phyloP scores from a whole-genome alignment of 2,888 invertebrate species.

The Coecobrya sp. region DNA sequence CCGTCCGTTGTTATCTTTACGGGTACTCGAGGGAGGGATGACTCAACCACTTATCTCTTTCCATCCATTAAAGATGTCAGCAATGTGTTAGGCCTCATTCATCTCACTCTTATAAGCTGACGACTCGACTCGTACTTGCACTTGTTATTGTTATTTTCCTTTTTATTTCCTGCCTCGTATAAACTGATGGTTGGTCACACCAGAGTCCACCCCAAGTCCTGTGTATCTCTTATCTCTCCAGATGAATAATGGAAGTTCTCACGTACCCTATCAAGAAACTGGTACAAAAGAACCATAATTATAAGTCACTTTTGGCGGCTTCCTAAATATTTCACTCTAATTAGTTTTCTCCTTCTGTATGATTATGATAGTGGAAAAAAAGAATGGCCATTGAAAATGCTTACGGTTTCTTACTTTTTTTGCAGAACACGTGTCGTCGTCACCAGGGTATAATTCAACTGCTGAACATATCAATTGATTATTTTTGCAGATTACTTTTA shows the following conservation, averaged over 20 bases:
- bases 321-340: neutral
- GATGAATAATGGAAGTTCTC: conserved; percentile 35
- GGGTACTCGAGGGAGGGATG: conserved; percentile 55
- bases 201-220: neutral
- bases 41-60: conserved; percentile 67
- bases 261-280: conserved; percentile 22
- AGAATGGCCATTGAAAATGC: neutral
- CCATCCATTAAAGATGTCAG: conserved; percentile 73
- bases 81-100: conserved; percentile 64
- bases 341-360: neutral
- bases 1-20: conserved; percentile 58
- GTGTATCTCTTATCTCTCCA: conserved; percentile 9
- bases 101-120: conserved; percentile 28
- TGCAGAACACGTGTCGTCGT: neutral
- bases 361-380: neutral
- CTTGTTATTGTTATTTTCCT: conserved; percentile 24
- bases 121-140: neutral
- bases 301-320: conserved; percentile 5
- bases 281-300: conserved; percentile 19
- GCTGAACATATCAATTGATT: neutral
- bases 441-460: neutral
- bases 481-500: neutral
- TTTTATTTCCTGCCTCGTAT: conserved; percentile 3
- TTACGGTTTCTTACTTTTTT: neutral
- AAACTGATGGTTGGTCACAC: conserved; percentile 28